These are phyloP conservation scores for Trichogramma pretiosum DNA, from an alignment of 1,140 invertebrate genomes.

Conservation along the genomic window DNA sequence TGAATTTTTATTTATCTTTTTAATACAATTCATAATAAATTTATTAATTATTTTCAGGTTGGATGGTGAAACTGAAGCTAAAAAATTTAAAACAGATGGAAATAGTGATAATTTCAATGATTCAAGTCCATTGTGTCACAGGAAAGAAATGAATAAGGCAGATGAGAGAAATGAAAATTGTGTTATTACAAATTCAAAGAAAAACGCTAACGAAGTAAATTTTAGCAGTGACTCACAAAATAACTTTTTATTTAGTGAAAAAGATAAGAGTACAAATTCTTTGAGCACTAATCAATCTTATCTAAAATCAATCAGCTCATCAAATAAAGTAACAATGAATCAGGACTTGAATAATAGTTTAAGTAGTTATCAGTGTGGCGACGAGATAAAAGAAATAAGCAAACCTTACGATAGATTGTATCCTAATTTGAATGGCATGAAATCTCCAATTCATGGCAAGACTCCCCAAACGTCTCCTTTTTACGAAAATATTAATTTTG, in stretches of 20 bases:
- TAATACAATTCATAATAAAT: too few species aligned
- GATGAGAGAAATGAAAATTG: conserved; percentile 25
- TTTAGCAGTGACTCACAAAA: conserved; percentile 21
- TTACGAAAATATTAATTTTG: conserved; percentile 16
- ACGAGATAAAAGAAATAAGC: conserved; percentile 10
- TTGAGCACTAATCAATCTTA: conserved; percentile 8
- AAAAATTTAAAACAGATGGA: conserved; percentile 28
- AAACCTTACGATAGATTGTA: conserved; percentile 13
- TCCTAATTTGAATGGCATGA: conserved; percentile 18
- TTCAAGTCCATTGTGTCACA: conserved; percentile 23
- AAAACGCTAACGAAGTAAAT: conserved; percentile 22
- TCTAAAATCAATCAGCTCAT: conserved; percentile 3
- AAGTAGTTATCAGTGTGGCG: conserved; percentile 14
- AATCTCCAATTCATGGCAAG: conserved; percentile 27
- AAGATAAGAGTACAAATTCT: conserved; percentile 16
- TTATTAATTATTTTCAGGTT: conserved; percentile 29
- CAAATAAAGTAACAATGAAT: conserved; percentile 11
- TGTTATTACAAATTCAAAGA: conserved; percentile 26
- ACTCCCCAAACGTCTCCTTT: conserved; percentile 23
- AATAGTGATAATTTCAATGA: conserved; percentile 6
- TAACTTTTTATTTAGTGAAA: conserved; percentile 9
- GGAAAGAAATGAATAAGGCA: conserved; percentile 34
- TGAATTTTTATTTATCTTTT: background rate
- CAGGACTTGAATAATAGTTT: conserved; percentile 17
- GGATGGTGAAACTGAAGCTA: conserved; percentile 34